Evolutionary conservation across 2,113 vertebrate species (phyloP), one percentile per base, ranked within the genome.

Genomic region (Gavia stellata): DNA sequence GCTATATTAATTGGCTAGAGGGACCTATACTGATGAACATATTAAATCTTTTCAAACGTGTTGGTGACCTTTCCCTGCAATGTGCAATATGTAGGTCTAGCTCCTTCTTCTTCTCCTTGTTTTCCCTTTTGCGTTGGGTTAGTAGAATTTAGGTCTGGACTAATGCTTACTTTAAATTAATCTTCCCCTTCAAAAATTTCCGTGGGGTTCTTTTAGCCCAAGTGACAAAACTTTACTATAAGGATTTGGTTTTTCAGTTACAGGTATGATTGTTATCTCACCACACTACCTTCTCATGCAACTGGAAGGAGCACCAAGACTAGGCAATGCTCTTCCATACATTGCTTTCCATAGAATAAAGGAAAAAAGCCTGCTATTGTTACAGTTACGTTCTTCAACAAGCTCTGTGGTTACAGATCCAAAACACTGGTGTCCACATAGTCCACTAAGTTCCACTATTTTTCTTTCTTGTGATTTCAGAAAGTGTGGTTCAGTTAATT

Each of bases 61-160:
- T 45, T 47, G 40, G 25, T 67, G 38, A 58, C 40, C 14, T 42
- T 47, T 56, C n/a, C 36, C 47, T 66, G 58, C 53, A 47, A 9
- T 4, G 11, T 31, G 23, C 44, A 53, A 36, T 21, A 12, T 0
- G 0, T 5, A 58, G 36, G 17, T 62, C 61, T 26, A 12, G 9
- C 47, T 28, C 31, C 61, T 53, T 61, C 55, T 59, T 67, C 81
- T 38, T n/a, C 52, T 56, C 15, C 40, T 29, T 20, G 10, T 26
- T 77, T 77, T 42, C 74, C 92, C 3, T 23, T 47, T 55, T 42
- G 28, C 1, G 0, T 34, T 17, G n/a, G 7, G 34, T 61, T 24
- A 66, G 58, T 7, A 66, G 58, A 53, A 67, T 50, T 81, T 28
- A 55, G 40, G 65, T 81, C 66, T 78, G 65, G 4, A 26, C 34